These are phyloP conservation scores for Melitaea athalia DNA, from an alignment of 2,888 invertebrate genomes.

Conservation along the genomic window DNA sequence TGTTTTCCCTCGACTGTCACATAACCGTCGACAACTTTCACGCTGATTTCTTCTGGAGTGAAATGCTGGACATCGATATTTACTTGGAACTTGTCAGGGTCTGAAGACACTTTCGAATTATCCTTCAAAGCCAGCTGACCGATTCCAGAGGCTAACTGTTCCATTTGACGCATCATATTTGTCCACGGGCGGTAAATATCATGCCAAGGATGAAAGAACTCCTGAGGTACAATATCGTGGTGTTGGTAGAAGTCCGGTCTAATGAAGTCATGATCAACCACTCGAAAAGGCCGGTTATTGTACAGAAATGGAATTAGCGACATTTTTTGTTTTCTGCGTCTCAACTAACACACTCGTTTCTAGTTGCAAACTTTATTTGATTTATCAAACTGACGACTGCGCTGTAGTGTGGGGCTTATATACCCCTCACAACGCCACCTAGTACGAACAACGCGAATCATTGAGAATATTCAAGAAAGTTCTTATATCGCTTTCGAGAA, in stretches of 20 bases:
- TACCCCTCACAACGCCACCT: constrained; percentile 55
- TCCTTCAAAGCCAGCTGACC: constrained; percentile 69
- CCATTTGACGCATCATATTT: constrained; percentile 55
- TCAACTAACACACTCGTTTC: constrained; percentile 26
- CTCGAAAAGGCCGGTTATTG: constrained; percentile 62
- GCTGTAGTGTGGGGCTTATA: constrained; percentile 45
- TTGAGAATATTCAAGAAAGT: constrained; percentile 49
- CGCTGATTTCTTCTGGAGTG: constrained; percentile 87
- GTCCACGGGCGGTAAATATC: constrained; percentile 49
- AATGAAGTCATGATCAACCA: constrained; percentile 66
- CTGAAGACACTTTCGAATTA: constrained; percentile 70
- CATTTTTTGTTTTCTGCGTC: constrained; percentile 53
- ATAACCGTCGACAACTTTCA: constrained; percentile 86
- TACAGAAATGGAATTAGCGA: constrained; percentile 60
- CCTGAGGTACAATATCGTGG: constrained; percentile 45
- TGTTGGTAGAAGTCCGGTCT: constrained; percentile 49
- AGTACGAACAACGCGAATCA: constrained; percentile 32
- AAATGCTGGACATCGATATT: constrained; percentile 90
- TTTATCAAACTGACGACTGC: constrained; percentile 26
- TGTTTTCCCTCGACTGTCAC: constrained; percentile 90
- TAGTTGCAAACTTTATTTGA: constrained; percentile 24
- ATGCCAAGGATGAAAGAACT: constrained; percentile 51
- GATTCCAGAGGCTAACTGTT: constrained; percentile 60
- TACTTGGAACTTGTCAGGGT: constrained; percentile 84
- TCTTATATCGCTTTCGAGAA: constrained; percentile 18